A percentile compares a stretch with the other conserved stretches of the same genome.
Evolutionary conservation across 1,140 invertebrate species (phyloP).

Genomic region (Drosophila santomea): DNA sequence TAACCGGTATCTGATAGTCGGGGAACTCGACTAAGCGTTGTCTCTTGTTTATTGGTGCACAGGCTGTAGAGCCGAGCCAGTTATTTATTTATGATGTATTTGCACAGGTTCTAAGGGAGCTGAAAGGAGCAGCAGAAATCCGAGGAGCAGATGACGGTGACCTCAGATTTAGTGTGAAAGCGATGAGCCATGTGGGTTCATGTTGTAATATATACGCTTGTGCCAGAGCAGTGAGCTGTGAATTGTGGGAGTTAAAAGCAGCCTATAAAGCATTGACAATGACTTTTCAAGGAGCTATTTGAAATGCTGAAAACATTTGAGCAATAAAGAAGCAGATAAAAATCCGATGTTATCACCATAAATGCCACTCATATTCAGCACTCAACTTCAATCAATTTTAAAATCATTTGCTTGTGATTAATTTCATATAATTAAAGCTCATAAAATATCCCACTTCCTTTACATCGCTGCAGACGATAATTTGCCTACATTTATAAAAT

Average conservation of each 20-base stretch:
- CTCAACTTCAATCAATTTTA: slow-evolving; percentile 30
- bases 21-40: too few relatives aligned
- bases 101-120: slow-evolving; percentile 29
- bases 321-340: background rate
- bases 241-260: slow-evolving; percentile 21
- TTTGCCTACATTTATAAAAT: slow-evolving; percentile 38
- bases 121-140: slow-evolving; percentile 7
- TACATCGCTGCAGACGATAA: slow-evolving; percentile 30
- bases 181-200: slow-evolving; percentile 29
- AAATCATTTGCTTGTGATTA: slow-evolving; percentile 41
- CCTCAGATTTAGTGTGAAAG: slow-evolving; percentile 50
- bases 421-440: slow-evolving; percentile 39
- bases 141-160: slow-evolving; percentile 40
- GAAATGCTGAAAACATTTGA: slow-evolving; percentile 3
- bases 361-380: slow-evolving; percentile 15
- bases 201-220: slow-evolving; percentile 14
- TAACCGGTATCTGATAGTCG: too few relatives aligned
- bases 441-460: slow-evolving; percentile 21
- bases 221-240: slow-evolving; percentile 13
- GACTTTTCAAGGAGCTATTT: background rate
- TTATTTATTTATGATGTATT: slow-evolving; percentile 57
- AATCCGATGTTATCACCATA: slow-evolving; percentile 16
- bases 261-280: slow-evolving; percentile 36
- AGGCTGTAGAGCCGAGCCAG: background rate
- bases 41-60: background rate